These are phyloP conservation scores for Dasyornis broadbenti DNA, from an alignment of 2,113 vertebrate genomes.

Conservation along the genomic window DNA sequence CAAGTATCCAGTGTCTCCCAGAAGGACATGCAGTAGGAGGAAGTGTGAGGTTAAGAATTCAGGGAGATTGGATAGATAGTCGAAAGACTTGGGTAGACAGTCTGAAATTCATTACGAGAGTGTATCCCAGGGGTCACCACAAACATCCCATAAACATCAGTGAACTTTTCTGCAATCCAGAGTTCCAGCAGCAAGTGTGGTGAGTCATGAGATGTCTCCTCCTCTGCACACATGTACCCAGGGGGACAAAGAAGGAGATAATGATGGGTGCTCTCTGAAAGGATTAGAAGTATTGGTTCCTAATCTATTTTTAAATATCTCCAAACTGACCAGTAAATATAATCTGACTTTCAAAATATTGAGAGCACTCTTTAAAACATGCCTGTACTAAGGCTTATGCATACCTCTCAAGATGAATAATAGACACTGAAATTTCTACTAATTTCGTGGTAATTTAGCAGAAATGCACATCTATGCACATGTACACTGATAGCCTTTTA, in stretches of 20 bases:
- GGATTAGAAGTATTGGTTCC: background rate
- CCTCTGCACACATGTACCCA: accelerated
- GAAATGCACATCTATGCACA: background rate
- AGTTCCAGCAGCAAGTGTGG: constrained; percentile 31
- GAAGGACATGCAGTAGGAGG: constrained; percentile 71
- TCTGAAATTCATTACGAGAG: constrained; percentile 75
- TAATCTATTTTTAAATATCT: background rate
- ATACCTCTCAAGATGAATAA: background rate
- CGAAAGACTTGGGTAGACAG: constrained; percentile 35
- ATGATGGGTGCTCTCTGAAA: background rate
- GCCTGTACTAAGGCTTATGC: background rate
- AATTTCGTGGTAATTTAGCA: background rate
- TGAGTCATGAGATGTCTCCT: background rate
- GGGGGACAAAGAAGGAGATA: background rate
- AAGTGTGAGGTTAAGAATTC: constrained; percentile 77
- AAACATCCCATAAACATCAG: constrained; percentile 56
- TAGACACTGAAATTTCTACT: background rate
- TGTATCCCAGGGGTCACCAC: constrained; percentile 53
- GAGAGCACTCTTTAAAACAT: background rate
- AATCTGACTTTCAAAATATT: background rate
- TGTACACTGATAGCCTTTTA: background rate
- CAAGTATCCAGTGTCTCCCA: constrained; percentile 74
- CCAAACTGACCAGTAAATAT: background rate
- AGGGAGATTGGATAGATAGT: constrained; percentile 73
- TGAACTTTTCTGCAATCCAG: constrained; percentile 36